Evolutionary conservation across 2,797 vertebrate genomes (phyloP).

Genomic region (Distichodus sexfasciatus): DNA sequence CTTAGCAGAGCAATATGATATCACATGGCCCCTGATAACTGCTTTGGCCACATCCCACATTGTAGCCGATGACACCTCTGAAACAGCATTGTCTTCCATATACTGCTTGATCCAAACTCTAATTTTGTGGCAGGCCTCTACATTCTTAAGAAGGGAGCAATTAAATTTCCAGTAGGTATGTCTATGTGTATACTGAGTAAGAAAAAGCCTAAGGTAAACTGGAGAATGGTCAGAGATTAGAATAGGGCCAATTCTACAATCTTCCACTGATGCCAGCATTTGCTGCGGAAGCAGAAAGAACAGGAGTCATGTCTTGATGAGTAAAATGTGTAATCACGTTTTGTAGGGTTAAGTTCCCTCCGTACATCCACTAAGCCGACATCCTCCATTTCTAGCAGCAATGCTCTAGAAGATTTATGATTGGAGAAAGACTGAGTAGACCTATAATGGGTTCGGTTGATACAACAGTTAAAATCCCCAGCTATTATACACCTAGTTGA

Average conservation of each 20-base stretch:
- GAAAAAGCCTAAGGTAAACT: constrained; percentile 13
- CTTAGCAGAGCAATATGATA: constrained; percentile 15
- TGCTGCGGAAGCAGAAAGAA: constrained; percentile 10
- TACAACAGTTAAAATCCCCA: constrained; percentile 11
- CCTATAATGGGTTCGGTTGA: neutral
- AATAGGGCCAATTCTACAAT: constrained; percentile 26
- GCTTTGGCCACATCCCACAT: constrained; percentile 35
- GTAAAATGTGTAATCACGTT: constrained; percentile 34
- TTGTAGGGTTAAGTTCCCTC: constrained; percentile 24
- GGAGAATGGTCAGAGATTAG: constrained; percentile 36
- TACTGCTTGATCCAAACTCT: constrained; percentile 28
- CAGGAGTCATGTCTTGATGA: constrained; percentile 37
- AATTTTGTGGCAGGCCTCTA: constrained; percentile 19
- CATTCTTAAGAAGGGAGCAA: constrained; percentile 11
- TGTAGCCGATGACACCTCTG: constrained; percentile 12
- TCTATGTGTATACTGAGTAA: neutral
- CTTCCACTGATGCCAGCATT: neutral
- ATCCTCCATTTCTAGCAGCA: neutral
- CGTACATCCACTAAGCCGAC: constrained; percentile 3
- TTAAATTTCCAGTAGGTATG: constrained; percentile 39
- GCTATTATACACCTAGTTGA: neutral
- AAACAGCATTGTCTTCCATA: constrained; percentile 5
- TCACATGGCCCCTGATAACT: constrained; percentile 31
- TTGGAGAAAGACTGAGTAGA: neutral
- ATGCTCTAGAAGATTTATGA: constrained; percentile 13